Evolutionary conservation across 2,113 vertebrate genomes (phyloP).

Genomic region (Sinocyclocheilus maitianheensis): DNA sequence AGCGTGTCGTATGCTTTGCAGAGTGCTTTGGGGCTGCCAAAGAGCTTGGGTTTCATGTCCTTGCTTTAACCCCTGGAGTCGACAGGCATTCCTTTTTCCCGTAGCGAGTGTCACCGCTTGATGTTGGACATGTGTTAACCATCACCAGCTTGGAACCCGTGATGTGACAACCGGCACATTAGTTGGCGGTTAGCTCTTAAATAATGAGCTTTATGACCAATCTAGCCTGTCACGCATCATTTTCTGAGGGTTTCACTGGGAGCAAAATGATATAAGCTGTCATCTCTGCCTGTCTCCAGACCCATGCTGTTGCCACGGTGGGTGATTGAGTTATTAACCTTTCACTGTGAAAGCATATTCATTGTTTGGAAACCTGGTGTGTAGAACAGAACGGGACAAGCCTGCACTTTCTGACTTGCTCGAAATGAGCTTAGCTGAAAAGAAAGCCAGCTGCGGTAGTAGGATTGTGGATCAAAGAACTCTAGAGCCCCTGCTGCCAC

Average conservation of each 20-base stretch:
- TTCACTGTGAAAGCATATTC: conserved; percentile 56
- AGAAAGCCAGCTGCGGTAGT: conserved; percentile 71
- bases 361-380: conserved; percentile 58
- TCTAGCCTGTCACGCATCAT: conserved; percentile 65
- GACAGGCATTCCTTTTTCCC: conserved; percentile 45
- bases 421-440: neutral
- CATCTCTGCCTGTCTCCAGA: conserved; percentile 51
- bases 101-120: conserved; percentile 53
- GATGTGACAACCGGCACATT: conserved; percentile 67
- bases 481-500: conserved; percentile 49
- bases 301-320: conserved; percentile 47
- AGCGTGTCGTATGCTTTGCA: conserved; percentile 34
- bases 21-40: conserved; percentile 24
- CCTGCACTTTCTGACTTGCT: conserved; percentile 57
- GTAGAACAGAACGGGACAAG: conserved; percentile 58
- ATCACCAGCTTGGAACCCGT: conserved; percentile 64
- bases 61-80: conserved; percentile 29
- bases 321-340: conserved; percentile 44
- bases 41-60: conserved; percentile 44
- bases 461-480: conserved; percentile 71
- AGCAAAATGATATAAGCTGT: conserved; percentile 63
- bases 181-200: conserved; percentile 61
- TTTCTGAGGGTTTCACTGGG: conserved; percentile 62
- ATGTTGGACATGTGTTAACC: conserved; percentile 70
- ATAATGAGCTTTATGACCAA: conserved; percentile 64